Conservation (phyloP, 2,797 vertebrate species). For the Carapus acus region DNA sequence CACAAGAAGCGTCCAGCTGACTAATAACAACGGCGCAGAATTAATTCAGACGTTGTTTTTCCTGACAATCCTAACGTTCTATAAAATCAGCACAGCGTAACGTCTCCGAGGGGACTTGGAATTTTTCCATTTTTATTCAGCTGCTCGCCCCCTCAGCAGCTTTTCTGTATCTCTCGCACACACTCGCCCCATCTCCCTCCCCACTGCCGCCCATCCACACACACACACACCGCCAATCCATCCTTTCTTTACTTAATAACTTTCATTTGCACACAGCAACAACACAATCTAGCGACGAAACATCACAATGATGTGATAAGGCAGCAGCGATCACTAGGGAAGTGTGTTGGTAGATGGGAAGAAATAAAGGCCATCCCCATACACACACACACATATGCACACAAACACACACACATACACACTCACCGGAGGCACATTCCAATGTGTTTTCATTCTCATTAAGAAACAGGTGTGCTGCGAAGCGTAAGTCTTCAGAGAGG, state of each 20-base stretch:
- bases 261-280: background rate
- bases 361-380: too few species aligned
- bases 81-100: background rate
- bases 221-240: background rate
- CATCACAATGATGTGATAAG: background rate
- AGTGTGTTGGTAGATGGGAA: background rate
- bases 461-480: slow-evolving; percentile 41
- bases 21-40: too few species aligned
- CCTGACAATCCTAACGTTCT: too few species aligned
- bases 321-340: background rate
- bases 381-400: slow-evolving; percentile 8
- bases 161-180: background rate
- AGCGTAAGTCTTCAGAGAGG: slow-evolving; percentile 15
- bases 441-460: slow-evolving; percentile 32
- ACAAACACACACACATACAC: slow-evolving; percentile 12
- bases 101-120: too few species aligned
- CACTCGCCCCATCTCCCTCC: background rate
- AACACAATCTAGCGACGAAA: background rate
- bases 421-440: slow-evolving; percentile 25
- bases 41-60: too few species aligned
- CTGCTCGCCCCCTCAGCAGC: background rate
- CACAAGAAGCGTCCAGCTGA: too few species aligned
- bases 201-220: background rate
- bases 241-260: slow-evolving; percentile 1
- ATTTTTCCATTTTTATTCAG: background rate